Evolutionary conservation across 2,888 invertebrate genomes (phyloP).

Genomic region (Automeris io): DNA sequence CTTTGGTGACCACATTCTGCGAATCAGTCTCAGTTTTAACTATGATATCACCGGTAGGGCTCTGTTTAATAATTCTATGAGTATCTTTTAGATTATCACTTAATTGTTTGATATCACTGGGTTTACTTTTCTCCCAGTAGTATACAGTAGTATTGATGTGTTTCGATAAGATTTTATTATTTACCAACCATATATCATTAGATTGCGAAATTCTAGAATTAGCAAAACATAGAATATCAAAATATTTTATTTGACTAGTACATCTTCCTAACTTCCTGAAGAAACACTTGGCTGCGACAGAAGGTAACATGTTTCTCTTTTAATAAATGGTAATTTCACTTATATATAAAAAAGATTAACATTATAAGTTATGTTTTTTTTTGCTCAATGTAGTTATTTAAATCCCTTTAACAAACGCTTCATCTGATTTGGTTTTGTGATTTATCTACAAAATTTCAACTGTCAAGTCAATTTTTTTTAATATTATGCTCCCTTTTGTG

Average conservation of each 20-base stretch:
- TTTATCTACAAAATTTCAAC: too few species aligned
- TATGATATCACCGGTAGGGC: slow-evolving; percentile 47
- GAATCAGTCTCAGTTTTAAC: slow-evolving; percentile 61
- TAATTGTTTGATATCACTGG: slow-evolving; percentile 24
- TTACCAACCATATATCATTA: slow-evolving; percentile 11
- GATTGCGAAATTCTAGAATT: slow-evolving; percentile 29
- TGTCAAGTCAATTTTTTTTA: too few species aligned
- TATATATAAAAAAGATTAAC: neutral
- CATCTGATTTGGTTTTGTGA: too few species aligned
- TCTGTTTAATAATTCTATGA: slow-evolving; percentile 40
- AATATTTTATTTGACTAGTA: slow-evolving; percentile 42
- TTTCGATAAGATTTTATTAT: slow-evolving; percentile 30
- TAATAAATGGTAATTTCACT: slow-evolving; percentile 10
- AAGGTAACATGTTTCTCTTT: slow-evolving; percentile 41
- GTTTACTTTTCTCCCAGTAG: slow-evolving; percentile 38
- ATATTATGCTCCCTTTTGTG: too few species aligned
- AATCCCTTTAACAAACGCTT: too few species aligned
- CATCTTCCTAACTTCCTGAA: slow-evolving; percentile 52
- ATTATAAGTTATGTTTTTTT: slow-evolving; percentile 4
- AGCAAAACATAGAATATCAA: slow-evolving; percentile 39
- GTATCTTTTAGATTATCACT: slow-evolving; percentile 18
- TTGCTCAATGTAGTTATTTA: too few species aligned
- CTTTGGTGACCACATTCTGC: slow-evolving; percentile 58
- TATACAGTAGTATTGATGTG: slow-evolving; percentile 39
- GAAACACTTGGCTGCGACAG: slow-evolving; percentile 46